Evolutionary conservation across 2,888 invertebrate species (phyloP).

Genomic region (Nomada ferruginata): DNA sequence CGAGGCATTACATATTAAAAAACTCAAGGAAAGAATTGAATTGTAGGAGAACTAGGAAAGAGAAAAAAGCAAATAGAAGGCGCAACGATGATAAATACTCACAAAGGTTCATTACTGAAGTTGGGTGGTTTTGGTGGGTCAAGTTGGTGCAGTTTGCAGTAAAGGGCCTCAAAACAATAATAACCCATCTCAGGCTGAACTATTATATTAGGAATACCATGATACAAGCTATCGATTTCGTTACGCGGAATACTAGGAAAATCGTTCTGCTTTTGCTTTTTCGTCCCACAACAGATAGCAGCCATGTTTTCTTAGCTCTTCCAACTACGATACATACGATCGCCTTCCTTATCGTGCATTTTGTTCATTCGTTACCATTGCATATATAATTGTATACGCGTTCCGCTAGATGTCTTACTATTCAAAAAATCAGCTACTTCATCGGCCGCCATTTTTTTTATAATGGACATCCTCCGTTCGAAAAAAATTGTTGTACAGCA

Average conservation of each 20-base stretch:
- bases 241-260: slow-evolving; percentile 86
- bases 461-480: background rate
- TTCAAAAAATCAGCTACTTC: slow-evolving; percentile 69
- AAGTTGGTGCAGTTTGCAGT: slow-evolving; percentile 96
- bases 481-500: background rate
- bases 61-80: slow-evolving; percentile 15
- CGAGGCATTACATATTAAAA: background rate
- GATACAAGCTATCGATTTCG: slow-evolving; percentile 85
- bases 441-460: slow-evolving; percentile 56
- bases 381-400: slow-evolving; percentile 64
- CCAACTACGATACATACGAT: slow-evolving; percentile 45
- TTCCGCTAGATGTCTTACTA: slow-evolving; percentile 68
- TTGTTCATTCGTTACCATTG: slow-evolving; percentile 50
- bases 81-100: slow-evolving; percentile 85
- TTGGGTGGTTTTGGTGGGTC: slow-evolving; percentile 96
- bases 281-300: slow-evolving; percentile 95
- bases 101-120: slow-evolving; percentile 98
- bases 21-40: background rate
- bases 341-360: slow-evolving; percentile 50
- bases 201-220: slow-evolving; percentile 86
- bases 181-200: slow-evolving; percentile 98
- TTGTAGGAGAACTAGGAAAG: slow-evolving; percentile 4
- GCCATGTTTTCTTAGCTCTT: slow-evolving; percentile 85
- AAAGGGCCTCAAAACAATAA: slow-evolving; percentile 99
- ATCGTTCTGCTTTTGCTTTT: slow-evolving; percentile 95